Base-by-base conservation (phyloP, 2,888 invertebrate species). In the Oeneis ivallda region DNA sequence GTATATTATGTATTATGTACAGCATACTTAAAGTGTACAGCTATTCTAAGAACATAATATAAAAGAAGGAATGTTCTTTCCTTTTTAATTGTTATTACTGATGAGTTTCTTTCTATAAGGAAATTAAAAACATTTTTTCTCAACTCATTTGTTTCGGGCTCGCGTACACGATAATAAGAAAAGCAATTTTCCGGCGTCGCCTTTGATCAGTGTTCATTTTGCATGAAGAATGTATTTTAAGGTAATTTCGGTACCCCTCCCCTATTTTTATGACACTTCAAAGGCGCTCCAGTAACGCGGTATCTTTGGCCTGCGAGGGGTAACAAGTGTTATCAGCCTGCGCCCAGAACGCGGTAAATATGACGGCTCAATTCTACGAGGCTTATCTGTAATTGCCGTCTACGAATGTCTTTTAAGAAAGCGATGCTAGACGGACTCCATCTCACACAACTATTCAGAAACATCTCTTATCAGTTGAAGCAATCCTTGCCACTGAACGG, bases 331-430 rank as follows among this genome's bases (percentile, higher is more conserved):
- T 85, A 86, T 84, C 84, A 77, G 78, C 34, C 64, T 73, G 76
- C 79, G 77, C 83, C 83, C 83, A 83, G 81, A 85, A 84, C 83
- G 83, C 82, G 82, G 89, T 87, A 89, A 90, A 92, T 89, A 89
- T 84, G 78, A 74, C 74, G 74, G 45, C 87, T 86, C 85, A 87
- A 86, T 89, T 80, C 84, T 81, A 77, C 82, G 77, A 79, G 89
- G 89, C 91, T 91, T 92, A 92, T 92, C 92, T 92, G 81, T 91
- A 91, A 92, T 92, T 92, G 92, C 91, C 86, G 85, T 86, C 82
- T 85, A 84, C 83, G 85, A 91, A 89, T 89, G 91, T 88, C 90
- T 91, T 91, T 92, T 87, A 91, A 86, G 85, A 80, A 87, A 87
- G 75, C 84, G 78, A 77, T 80, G 78, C 81, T 80, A 85, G 85